Percentiles rank a stretch among this genome's conserved stretches.
Evolutionary conservation across 2,888 invertebrate genomes (phyloP).

Genomic region (Scaeva pyrastri): DNA sequence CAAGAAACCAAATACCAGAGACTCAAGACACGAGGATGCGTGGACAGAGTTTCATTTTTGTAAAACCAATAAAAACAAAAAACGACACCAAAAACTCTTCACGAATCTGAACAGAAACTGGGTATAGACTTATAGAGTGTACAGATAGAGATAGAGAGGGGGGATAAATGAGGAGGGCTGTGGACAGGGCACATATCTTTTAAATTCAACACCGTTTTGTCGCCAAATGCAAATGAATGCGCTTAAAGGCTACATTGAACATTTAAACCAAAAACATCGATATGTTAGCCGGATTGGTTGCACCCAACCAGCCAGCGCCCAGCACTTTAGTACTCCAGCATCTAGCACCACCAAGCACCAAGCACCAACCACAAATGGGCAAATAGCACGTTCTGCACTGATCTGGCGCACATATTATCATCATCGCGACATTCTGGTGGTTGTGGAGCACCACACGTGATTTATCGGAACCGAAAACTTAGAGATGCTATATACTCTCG

Average conservation of each 20-base stretch:
- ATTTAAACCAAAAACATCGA: constrained; percentile 68
- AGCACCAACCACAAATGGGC: constrained; percentile 69
- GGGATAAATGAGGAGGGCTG: neutral
- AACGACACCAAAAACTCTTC: constrained; percentile 4
- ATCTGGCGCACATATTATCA: constrained; percentile 47
- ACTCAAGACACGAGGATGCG: constrained; percentile 62
- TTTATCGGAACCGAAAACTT: constrained; percentile 72
- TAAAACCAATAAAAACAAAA: neutral
- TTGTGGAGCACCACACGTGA: constrained; percentile 63
- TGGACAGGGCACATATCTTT: constrained; percentile 17
- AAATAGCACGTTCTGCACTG: constrained; percentile 67
- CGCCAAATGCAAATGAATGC: constrained; percentile 72
- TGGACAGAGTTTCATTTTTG: constrained; percentile 24
- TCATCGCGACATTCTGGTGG: constrained; percentile 52
- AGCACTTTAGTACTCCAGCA: neutral
- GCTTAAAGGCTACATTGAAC: constrained; percentile 71
- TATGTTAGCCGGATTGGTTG: constrained; percentile 62
- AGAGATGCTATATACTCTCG: constrained; percentile 66
- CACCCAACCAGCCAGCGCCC: constrained; percentile 9
- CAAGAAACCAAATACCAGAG: constrained; percentile 34
- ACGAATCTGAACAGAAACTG: neutral
- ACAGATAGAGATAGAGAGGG: neutral
- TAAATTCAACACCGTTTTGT: constrained; percentile 64
- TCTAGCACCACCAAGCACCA: neutral
- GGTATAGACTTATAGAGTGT: neutral